Percentiles rank a stretch among this genome's conserved stretches.
phyloP scores from a whole-genome alignment of 2,888 invertebrate genomes.

The Noctua comes region DNA sequence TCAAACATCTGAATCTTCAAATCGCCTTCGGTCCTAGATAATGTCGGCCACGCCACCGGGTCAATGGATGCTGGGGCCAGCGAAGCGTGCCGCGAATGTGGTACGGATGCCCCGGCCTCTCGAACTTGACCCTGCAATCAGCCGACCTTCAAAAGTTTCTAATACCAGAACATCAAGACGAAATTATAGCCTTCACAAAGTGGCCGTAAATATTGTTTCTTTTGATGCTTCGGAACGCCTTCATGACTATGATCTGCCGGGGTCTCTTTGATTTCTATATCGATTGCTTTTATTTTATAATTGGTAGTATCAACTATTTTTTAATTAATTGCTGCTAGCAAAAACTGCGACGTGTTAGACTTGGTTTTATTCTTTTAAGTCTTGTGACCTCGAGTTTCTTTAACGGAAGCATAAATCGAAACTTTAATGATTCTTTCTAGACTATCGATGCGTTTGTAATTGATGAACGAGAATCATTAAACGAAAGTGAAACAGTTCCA shows the following conservation, averaged over 20 bases:
- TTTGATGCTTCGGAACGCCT: constrained; percentile 45
- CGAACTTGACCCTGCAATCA: constrained; percentile 79
- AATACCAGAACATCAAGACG: constrained; percentile 49
- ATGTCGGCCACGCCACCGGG: constrained; percentile 72
- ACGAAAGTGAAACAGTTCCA: constrained; percentile 32
- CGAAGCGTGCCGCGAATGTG: constrained; percentile 73
- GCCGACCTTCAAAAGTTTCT: constrained; percentile 60
- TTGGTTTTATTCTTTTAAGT: constrained; percentile 6
- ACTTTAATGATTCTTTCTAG: constrained; percentile 7
- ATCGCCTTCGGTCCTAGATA: constrained; percentile 52
- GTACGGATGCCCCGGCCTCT: constrained; percentile 69
- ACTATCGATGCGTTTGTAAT: constrained; percentile 30
- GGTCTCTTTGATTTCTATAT: constrained; percentile 32
- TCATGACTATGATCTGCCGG: constrained; percentile 38
- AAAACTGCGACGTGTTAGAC: constrained; percentile 40
- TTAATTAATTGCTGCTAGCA: constrained; percentile 31
- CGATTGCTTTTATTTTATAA: constrained; percentile 44
- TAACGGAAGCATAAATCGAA: constrained; percentile 34
- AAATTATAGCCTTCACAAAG: constrained; percentile 52
- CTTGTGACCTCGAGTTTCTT: constrained; percentile 16
- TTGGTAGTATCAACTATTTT: constrained; percentile 16
- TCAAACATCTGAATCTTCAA: constrained; percentile 9
- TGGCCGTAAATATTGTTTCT: constrained; percentile 51
- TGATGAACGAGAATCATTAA: constrained; percentile 8
- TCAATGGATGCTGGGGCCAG: constrained; percentile 79